A percentile compares a stretch with the other conserved stretches of the same genome.
Evolutionary conservation across 2,797 vertebrate species (phyloP).

Genomic region (Argentina silus): DNA sequence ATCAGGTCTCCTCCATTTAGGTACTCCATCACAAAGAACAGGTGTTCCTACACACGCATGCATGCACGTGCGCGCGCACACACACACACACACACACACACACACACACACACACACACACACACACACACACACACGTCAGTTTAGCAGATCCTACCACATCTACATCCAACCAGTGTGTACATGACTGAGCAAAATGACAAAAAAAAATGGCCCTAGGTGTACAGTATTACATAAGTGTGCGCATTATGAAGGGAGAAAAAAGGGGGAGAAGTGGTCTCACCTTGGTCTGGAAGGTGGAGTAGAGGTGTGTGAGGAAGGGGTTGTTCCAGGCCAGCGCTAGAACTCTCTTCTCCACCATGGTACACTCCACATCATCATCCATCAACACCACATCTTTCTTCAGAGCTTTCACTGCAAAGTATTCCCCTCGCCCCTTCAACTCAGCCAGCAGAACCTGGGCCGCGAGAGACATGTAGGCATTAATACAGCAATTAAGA

Average conservation of each 20-base stretch:
- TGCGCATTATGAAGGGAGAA: not conserved
- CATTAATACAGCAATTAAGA: too few relatives aligned
- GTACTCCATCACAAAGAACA: constrained; percentile 99
- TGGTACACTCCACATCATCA: constrained; percentile 96
- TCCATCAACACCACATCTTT: constrained; percentile 98
- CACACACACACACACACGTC: not conserved
- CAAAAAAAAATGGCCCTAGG: not conserved
- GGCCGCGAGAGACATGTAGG: not conserved
- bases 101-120: constrained; percentile 4
- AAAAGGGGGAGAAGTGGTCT: constrained; percentile 13
- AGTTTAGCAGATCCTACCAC: not conserved
- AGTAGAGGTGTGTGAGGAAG: constrained; percentile 95
- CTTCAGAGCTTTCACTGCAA: constrained; percentile 93
- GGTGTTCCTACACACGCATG: constrained; percentile 85
- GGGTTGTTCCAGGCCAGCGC: constrained; percentile 93
- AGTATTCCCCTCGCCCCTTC: constrained; percentile 88
- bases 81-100: constrained; percentile 4
- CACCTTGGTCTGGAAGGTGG: constrained; percentile 95
- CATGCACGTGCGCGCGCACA: constrained; percentile 14
- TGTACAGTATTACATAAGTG: not conserved
- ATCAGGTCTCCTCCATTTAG: constrained; percentile 97
- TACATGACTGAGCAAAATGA: not conserved
- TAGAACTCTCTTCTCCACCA: constrained; percentile 97
- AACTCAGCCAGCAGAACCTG: constrained; percentile 94
- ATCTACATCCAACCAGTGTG: not conserved